These are phyloP conservation scores for Geophilus truncorum DNA, from an alignment of 2,888 invertebrate genomes.

Conservation along the genomic window DNA sequence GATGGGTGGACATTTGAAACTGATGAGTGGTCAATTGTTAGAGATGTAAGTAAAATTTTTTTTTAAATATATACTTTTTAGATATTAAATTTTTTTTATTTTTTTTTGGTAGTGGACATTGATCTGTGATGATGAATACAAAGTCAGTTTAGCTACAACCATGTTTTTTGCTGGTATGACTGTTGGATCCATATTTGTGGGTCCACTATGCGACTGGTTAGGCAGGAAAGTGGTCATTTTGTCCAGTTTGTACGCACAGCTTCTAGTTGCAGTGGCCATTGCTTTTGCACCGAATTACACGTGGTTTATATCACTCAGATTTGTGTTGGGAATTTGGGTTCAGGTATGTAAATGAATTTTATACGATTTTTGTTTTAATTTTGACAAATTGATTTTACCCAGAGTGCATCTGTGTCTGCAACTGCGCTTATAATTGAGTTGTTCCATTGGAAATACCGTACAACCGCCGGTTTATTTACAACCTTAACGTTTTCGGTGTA, in stretches of 20 bases:
- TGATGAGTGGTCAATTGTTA: slow-evolving; percentile 6
- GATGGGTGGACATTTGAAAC: background rate
- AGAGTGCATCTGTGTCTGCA: background rate
- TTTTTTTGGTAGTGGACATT: slow-evolving; percentile 18
- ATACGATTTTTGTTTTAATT: no score
- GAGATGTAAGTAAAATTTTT: background rate
- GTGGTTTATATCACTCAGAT: background rate
- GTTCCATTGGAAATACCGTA: background rate
- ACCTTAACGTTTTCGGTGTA: background rate
- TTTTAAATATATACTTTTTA: background rate
- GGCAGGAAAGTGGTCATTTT: slow-evolving; percentile 13
- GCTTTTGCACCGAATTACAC: slow-evolving; percentile 4
- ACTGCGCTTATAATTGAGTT: slow-evolving; percentile 2
- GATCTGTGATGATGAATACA: slow-evolving; percentile 17
- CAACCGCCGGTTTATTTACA: background rate
- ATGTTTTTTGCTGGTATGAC: slow-evolving; percentile 34
- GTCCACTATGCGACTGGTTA: slow-evolving; percentile 34
- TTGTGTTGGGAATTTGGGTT: slow-evolving; percentile 6
- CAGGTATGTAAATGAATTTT: background rate
- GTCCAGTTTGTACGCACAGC: background rate
- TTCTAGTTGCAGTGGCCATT: background rate
- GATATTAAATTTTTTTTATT: background rate
- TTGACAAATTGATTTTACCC: no score
- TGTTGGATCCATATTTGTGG: slow-evolving; percentile 35
- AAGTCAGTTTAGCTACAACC: slow-evolving; percentile 25